Base-by-base conservation (phyloP, 2,797 vertebrate species). In the Gobionotothen gibberifrons region DNA sequence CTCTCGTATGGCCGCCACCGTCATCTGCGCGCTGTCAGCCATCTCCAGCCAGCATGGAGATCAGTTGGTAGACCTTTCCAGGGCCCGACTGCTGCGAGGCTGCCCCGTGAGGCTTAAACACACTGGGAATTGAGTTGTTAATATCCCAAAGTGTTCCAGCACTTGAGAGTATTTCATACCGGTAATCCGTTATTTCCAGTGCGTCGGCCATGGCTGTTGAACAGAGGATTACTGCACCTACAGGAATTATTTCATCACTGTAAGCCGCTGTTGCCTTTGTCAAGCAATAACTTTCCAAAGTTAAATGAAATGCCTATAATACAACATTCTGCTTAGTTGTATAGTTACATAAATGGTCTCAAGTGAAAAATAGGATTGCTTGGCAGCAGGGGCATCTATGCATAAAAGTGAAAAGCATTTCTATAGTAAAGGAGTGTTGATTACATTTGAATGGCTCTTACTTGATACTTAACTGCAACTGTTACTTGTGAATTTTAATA, bases 221-320 rank as follows among this genome's bases (percentile, higher is more conserved):
- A 64, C 78, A 71, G 85, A 83, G 89, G 89, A 88, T 93, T 92
- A 88, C 82, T 76, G 86, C 79, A 88, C 83, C 88, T 87, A 74
- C 84, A 83, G 84, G 78, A 90, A 82, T 84, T 78, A 86, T 90
- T 90, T 87, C 83, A 89, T 89, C 87, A 84, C 78, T 16, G 69
- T 88, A 86, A 90, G 74, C 86, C 68, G 81, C 81, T 73, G 81
- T 64, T 71, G 79, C 74, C 84, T 86, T 83, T 82, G 71, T 73
- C 48, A 70, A 59, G 65, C 67, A 60, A 63, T 32, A 82, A 74
- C 52, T 84, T 84, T 82, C 59, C 58, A 58, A 79, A 80, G 75
- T 80, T 55, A 75, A 87, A 86, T 72, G 49, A 85, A 86, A 85
- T 76, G 66, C 61, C 77, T 57, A 8, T 74, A 72, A 82, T 87